Conservation (phyloP, 92 coral and sea anemone species). For the Metridium senile region DNA sequence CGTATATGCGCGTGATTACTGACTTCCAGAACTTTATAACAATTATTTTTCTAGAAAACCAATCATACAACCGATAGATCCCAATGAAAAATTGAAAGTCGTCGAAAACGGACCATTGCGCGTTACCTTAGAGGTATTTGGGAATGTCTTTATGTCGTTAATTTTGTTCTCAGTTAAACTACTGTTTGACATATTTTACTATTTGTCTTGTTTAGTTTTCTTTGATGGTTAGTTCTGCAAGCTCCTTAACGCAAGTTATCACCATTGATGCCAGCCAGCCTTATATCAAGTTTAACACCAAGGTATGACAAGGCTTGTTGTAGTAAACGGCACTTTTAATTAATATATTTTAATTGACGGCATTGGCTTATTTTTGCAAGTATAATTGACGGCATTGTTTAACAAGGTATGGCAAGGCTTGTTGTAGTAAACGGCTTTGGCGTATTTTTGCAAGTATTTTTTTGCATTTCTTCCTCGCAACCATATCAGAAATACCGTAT, state of each 20-base stretch:
- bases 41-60: slow-evolving; percentile 47
- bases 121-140: slow-evolving; percentile 80
- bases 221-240: slow-evolving; percentile 69
- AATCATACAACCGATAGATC: slow-evolving; percentile 41
- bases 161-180: too few species aligned
- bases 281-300: slow-evolving; percentile 76
- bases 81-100: slow-evolving; percentile 46
- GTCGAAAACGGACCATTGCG: slow-evolving; percentile 83
- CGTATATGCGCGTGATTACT: too few species aligned
- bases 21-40: too few species aligned
- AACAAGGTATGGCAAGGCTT: too few species aligned
- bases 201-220: slow-evolving; percentile 69
- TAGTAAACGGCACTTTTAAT: neutral
- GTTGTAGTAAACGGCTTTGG: too few species aligned
- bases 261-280: slow-evolving; percentile 85
- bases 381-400: too few species aligned
- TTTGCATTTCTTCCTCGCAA: too few species aligned
- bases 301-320: slow-evolving; percentile 41
- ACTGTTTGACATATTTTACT: too few species aligned
- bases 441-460: too few species aligned
- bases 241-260: slow-evolving; percentile 76
- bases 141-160: neutral
- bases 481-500: too few species aligned
- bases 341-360: neutral
- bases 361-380: too few species aligned